phyloP scores from a whole-genome alignment of 1,140 invertebrate species.

The Spodoptera litura region DNA sequence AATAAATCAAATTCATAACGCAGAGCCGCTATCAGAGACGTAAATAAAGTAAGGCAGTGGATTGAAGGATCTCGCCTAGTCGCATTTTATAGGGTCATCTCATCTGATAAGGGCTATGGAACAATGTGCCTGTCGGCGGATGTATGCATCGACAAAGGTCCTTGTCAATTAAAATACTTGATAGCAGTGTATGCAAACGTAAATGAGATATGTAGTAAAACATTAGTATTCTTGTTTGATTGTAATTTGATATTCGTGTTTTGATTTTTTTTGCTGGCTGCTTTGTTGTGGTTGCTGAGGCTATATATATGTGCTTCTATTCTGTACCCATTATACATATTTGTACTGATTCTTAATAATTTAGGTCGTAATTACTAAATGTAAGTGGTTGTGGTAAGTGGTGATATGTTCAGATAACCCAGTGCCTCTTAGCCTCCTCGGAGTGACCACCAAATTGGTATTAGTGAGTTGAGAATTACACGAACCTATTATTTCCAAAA shows the following conservation, averaged over 20 bases:
- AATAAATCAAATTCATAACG: conserved; percentile 57
- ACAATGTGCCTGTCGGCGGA: conserved; percentile 64
- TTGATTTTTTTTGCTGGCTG: conserved; percentile 13
- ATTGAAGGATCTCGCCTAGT: conserved; percentile 52
- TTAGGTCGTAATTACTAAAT: too few species aligned
- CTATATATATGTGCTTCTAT: too few species aligned
- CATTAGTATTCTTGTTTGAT: conserved; percentile 36
- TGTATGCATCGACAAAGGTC: conserved; percentile 66
- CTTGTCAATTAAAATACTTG: conserved; percentile 69
- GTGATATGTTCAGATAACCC: too few species aligned
- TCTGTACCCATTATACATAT: too few species aligned
- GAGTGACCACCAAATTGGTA: too few species aligned
- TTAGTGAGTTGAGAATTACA: too few species aligned
- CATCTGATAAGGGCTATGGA: conserved; percentile 61
- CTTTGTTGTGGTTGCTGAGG: background rate
- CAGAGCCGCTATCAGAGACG: conserved; percentile 18
- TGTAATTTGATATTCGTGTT: conserved; percentile 34
- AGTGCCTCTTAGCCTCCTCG: too few species aligned
- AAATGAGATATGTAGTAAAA: conserved; percentile 47
- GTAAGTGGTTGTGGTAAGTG: too few species aligned
- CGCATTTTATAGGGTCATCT: conserved; percentile 60
- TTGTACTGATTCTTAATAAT: too few species aligned
- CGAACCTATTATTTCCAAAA: too few species aligned
- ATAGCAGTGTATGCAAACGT: conserved; percentile 64
- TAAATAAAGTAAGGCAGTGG: conserved; percentile 48